Conservation (phyloP, 2,888 invertebrate genomes). For the Ashinkailepas kermadecensis region DNA sequence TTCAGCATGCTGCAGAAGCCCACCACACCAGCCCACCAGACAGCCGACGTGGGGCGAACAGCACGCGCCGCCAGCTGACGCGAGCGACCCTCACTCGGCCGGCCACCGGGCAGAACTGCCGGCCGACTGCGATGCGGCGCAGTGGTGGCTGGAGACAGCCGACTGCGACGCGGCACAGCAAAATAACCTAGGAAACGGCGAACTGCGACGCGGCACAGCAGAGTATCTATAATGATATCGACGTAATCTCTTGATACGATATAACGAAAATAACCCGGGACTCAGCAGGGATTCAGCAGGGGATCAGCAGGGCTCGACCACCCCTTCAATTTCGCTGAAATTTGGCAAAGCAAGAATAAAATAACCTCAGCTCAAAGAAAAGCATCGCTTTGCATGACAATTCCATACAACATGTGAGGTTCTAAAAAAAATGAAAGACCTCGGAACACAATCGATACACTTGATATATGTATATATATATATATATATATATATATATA, state of each 20-base stretch:
- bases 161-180: neutral
- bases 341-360: too few relatives aligned
- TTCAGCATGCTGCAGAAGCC: too few relatives aligned
- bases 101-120: neutral
- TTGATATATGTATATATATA: neutral
- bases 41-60: neutral
- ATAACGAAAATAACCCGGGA: too few relatives aligned
- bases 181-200: neutral
- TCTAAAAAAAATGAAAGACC: neutral
- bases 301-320: too few relatives aligned
- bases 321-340: too few relatives aligned
- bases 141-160: too few relatives aligned
- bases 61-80: neutral
- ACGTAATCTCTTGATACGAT: too few relatives aligned
- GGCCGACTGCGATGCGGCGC: neutral
- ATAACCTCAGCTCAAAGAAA: too few relatives aligned
- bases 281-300: too few relatives aligned
- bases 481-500: neutral
- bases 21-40: neutral
- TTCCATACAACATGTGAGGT: too few relatives aligned
- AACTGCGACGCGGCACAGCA: neutral
- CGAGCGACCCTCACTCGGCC: neutral
- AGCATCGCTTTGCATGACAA: too few relatives aligned
- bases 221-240: too few relatives aligned
- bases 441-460: neutral